Evolutionary conservation across 2,888 invertebrate genomes (phyloP).

Genomic region (Hirtodrosophila confusa): DNA sequence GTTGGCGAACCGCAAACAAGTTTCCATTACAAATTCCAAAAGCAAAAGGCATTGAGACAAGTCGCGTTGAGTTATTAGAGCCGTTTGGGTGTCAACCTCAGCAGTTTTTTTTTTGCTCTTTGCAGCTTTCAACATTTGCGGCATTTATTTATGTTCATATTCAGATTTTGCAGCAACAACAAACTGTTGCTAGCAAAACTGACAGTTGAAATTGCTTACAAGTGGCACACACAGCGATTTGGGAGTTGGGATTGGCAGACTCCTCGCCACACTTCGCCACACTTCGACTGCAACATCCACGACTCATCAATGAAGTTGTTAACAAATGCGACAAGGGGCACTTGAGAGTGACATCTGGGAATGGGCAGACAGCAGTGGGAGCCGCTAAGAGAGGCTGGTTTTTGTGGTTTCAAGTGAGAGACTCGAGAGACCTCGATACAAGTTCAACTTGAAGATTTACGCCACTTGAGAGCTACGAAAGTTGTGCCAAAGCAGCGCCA

Average conservation of each 20-base stretch:
- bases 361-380: slow-evolving; percentile 33
- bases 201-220: slow-evolving; percentile 72
- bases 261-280: slow-evolving; percentile 2
- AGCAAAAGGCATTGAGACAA: slow-evolving; percentile 37
- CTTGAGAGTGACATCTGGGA: slow-evolving; percentile 61
- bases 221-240: slow-evolving; percentile 56
- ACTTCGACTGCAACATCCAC: background rate
- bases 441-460: slow-evolving; percentile 54
- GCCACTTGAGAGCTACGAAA: slow-evolving; percentile 45
- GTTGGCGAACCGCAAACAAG: slow-evolving; percentile 55
- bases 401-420: slow-evolving; percentile 37
- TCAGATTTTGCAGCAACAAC: slow-evolving; percentile 60
- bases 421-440: slow-evolving; percentile 43
- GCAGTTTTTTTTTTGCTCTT: slow-evolving; percentile 50
- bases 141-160: slow-evolving; percentile 53
- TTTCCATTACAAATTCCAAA: slow-evolving; percentile 64
- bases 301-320: slow-evolving; percentile 70
- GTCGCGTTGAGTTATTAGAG: slow-evolving; percentile 59
- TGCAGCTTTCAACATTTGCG: slow-evolving; percentile 25
- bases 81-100: slow-evolving; percentile 71
- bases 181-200: slow-evolving; percentile 50
- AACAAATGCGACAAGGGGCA: slow-evolving; percentile 73
- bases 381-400: slow-evolving; percentile 16
- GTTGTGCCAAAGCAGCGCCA: background rate
- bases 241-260: slow-evolving; percentile 20